Conservation (phyloP, 2,113 vertebrate genomes). For the Isichthys henryi region DNA sequence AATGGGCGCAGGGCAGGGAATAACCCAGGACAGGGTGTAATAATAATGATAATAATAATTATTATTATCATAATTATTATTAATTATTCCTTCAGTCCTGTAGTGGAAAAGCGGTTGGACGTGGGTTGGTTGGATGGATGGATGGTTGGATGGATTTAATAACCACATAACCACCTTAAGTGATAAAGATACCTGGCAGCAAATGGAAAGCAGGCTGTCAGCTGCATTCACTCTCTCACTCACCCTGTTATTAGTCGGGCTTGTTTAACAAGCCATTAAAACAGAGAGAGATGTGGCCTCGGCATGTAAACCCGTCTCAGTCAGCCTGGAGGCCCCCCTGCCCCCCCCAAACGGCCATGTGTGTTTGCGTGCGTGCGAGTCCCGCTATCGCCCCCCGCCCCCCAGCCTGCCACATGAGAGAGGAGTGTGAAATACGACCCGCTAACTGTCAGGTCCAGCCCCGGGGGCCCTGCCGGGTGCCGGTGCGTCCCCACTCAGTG, state of each 20-base stretch:
- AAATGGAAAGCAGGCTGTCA: background rate
- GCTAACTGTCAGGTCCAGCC: constrained; percentile 67
- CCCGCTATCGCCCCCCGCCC: constrained; percentile 37
- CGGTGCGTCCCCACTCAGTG: constrained; percentile 74
- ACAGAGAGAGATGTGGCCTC: background rate
- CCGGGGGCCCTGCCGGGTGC: constrained; percentile 53
- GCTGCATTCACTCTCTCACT: background rate
- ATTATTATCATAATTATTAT: background rate
- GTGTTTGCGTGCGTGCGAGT: constrained; percentile 28
- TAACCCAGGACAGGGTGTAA: background rate
- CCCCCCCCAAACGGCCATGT: background rate
- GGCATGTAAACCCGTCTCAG: background rate
- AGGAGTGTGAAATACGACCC: constrained; percentile 60
- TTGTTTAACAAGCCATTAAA: constrained; percentile 8
- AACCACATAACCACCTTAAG: background rate
- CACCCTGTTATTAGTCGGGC: background rate
- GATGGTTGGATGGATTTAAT: background rate
- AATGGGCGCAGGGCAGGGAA: background rate
- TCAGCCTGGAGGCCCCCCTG: background rate
- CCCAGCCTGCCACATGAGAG: background rate
- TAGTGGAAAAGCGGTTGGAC: background rate
- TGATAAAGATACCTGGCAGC: background rate
- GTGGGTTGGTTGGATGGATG: background rate
- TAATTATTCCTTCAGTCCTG: background rate
- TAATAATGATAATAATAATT: background rate